phyloP scores from a whole-genome alignment of 2,888 invertebrate genomes.

The Harpalus rufipes region DNA sequence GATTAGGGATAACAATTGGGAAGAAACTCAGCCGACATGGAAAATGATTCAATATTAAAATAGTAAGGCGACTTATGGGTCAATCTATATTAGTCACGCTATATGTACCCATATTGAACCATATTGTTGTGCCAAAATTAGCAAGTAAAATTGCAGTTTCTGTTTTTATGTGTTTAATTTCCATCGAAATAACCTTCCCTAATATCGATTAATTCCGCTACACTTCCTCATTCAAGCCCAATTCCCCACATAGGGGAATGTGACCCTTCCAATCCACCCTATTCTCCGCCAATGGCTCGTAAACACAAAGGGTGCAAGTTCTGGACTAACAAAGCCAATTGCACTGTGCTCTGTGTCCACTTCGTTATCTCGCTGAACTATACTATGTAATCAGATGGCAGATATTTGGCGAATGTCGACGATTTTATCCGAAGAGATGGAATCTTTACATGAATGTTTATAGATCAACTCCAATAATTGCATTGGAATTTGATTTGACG shows the following conservation, averaged over 20 bases:
- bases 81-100: too few relatives aligned
- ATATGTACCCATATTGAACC: neutral
- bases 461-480: conserved; percentile 33
- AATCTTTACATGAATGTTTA: conserved; percentile 17
- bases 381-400: neutral
- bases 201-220: conserved; percentile 35
- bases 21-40: too few relatives aligned
- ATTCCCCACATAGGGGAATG: conserved; percentile 4
- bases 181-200: neutral
- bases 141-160: neutral
- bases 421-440: conserved; percentile 25
- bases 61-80: too few relatives aligned
- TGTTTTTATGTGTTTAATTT: conserved; percentile 12
- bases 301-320: conserved; percentile 12
- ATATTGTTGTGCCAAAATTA: neutral
- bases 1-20: too few relatives aligned
- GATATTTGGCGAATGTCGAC: conserved; percentile 11
- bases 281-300: conserved; percentile 38
- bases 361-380: neutral
- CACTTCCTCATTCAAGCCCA: conserved; percentile 6
- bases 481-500: conserved; percentile 52
- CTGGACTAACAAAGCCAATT: conserved; percentile 50
- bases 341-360: neutral
- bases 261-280: neutral
- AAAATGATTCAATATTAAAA: too few relatives aligned